phyloP scores from a whole-genome alignment of 2,113 vertebrate genomes.

The Platichthys flesus region DNA sequence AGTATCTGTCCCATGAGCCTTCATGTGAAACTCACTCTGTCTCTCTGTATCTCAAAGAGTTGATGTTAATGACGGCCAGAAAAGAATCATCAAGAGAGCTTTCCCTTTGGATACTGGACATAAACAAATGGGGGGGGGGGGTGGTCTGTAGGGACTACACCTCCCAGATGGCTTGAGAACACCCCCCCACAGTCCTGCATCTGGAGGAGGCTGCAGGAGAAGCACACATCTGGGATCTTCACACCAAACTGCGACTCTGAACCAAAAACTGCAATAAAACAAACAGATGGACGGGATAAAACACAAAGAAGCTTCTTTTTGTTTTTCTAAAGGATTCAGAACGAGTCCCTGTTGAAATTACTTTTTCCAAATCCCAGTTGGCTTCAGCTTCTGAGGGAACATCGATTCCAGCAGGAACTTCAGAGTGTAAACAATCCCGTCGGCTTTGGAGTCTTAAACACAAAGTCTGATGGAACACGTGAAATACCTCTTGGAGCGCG shows the following conservation, averaged over 20 bases:
- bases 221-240: conserved; percentile 33
- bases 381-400: neutral
- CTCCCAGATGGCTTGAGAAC: conserved; percentile 1
- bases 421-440: too few relatives aligned
- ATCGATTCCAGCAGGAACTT: neutral
- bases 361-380: neutral
- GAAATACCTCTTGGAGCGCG: too few relatives aligned
- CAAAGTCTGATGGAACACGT: too few relatives aligned
- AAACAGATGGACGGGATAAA: conserved; percentile 13
- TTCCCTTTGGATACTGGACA: neutral
- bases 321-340: neutral
- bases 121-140: neutral
- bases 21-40: neutral
- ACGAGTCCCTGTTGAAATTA: conserved; percentile 18
- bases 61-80: neutral
- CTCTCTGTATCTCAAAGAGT: neutral
- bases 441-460: too few relatives aligned
- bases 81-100: neutral
- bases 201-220: conserved; percentile 42
- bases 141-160: conserved; percentile 7
- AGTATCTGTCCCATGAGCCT: neutral
- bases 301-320: too few relatives aligned
- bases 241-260: conserved; percentile 30
- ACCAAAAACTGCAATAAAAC: conserved; percentile 9
- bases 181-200: conserved; percentile 29